These are phyloP conservation scores for Esperia sulphurella DNA, from an alignment of 2,888 invertebrate species.

Conservation along the genomic window DNA sequence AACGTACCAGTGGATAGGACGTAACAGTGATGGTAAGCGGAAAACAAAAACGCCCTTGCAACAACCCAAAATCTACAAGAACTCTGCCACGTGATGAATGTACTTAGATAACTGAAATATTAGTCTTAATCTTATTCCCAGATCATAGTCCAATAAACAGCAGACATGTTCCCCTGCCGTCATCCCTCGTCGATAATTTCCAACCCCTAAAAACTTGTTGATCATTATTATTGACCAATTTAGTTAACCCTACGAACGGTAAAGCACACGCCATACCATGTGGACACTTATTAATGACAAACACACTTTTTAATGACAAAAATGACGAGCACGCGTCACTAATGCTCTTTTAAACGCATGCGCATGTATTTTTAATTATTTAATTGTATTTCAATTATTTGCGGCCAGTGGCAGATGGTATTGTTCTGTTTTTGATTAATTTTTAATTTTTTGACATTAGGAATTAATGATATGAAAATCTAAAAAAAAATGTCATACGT, in stretches of 20 bases:
- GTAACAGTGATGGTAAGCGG: no score
- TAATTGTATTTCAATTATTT: conserved; percentile 21
- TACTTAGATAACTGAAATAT: no score
- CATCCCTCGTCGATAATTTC: background rate
- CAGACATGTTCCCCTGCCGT: background rate
- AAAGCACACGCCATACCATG: conserved; percentile 32
- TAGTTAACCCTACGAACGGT: conserved; percentile 12
- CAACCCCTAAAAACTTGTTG: background rate
- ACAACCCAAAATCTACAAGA: no score
- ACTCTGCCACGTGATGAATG: no score
- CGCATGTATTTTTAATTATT: conserved; percentile 48
- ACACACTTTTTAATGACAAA: conserved; percentile 24
- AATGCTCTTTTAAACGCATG: conserved; percentile 50
- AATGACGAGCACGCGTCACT: conserved; percentile 25
- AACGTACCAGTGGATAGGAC: no score
- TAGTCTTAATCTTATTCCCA: no score
- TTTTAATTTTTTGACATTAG: background rate
- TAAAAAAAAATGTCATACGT: no score
- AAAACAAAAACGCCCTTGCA: no score
- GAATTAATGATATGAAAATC: background rate
- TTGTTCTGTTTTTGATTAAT: conserved; percentile 6
- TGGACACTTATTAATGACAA: conserved; percentile 21
- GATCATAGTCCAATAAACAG: no score
- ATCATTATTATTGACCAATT: conserved; percentile 1
- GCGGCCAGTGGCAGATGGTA: conserved; percentile 10